Evolutionary conservation across 2,888 invertebrate genomes (phyloP).

Genomic region (Quadroppia sp.): DNA sequence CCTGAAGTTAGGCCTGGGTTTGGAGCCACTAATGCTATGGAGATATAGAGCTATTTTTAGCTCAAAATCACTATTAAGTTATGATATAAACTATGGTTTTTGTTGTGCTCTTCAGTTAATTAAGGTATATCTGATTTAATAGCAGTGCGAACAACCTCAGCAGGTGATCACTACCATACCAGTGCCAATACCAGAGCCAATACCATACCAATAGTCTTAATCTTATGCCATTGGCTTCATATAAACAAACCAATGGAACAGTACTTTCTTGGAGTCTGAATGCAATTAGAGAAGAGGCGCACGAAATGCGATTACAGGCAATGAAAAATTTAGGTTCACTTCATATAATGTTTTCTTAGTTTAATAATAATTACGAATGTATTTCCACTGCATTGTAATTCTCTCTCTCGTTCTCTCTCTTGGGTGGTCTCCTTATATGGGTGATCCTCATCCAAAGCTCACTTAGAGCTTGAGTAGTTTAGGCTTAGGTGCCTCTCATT

Average conservation of each 20-base stretch:
- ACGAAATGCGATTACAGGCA: slow-evolving; percentile 35
- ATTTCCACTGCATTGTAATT: slow-evolving; percentile 29
- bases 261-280: slow-evolving; percentile 5
- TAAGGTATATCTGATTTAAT: slow-evolving; percentile 32
- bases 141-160: slow-evolving; percentile 28
- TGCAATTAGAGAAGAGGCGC: slow-evolving; percentile 16
- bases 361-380: slow-evolving; percentile 29
- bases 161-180: slow-evolving; percentile 11
- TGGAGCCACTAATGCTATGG: slow-evolving; percentile 9
- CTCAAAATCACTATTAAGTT: slow-evolving; percentile 11
- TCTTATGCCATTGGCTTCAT: slow-evolving; percentile 2
- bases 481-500: slow-evolving; percentile 29
- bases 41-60: slow-evolving; percentile 9
- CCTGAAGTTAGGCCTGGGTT: background rate
- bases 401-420: background rate
- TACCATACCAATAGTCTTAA: background rate
- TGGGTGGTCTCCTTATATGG: slow-evolving; percentile 31
- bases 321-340: slow-evolving; percentile 33
- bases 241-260: slow-evolving; percentile 20
- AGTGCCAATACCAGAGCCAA: background rate
- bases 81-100: background rate
- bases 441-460: slow-evolving; percentile 14
- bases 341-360: slow-evolving; percentile 16
- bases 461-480: background rate
- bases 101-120: slow-evolving; percentile 12